Conservation (phyloP, 2,888 invertebrate genomes). For the Polyploca ridens region DNA sequence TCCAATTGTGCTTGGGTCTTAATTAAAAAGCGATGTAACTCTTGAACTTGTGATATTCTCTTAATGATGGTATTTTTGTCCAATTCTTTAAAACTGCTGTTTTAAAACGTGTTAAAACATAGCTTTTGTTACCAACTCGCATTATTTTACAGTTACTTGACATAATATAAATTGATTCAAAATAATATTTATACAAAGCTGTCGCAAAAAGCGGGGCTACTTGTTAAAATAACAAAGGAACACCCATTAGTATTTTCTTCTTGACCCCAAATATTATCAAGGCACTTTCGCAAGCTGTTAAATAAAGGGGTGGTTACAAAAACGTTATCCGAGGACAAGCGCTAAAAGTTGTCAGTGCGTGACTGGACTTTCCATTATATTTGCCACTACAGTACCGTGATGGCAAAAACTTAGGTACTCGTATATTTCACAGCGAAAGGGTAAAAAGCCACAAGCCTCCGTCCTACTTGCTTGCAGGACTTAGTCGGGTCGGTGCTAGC, state of each 20-base stretch:
- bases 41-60: slow-evolving; percentile 31
- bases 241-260: slow-evolving; percentile 10
- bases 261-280: slow-evolving; percentile 35
- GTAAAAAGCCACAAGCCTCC: slow-evolving; percentile 49
- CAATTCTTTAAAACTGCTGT: not conserved
- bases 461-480: slow-evolving; percentile 16
- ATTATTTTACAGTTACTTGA: too few relatives aligned
- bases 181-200: not conserved
- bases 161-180: not conserved
- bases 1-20: slow-evolving; percentile 59
- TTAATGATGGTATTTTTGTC: slow-evolving; percentile 29
- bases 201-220: not conserved
- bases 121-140: too few relatives aligned
- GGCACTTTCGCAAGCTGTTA: slow-evolving; percentile 5
- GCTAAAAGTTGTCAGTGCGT: slow-evolving; percentile 39
- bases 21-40: slow-evolving; percentile 58
- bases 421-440: slow-evolving; percentile 24
- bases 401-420: slow-evolving; percentile 31
- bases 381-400: slow-evolving; percentile 22
- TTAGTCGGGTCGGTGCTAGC: slow-evolving; percentile 29
- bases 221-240: slow-evolving; percentile 34
- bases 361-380: slow-evolving; percentile 38
- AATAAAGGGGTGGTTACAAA: slow-evolving; percentile 6
- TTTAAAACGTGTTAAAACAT: not conserved
- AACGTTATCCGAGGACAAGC: slow-evolving; percentile 1